Base-by-base conservation (phyloP, 2,888 invertebrate genomes). In the Cosmopolites sordidus region DNA sequence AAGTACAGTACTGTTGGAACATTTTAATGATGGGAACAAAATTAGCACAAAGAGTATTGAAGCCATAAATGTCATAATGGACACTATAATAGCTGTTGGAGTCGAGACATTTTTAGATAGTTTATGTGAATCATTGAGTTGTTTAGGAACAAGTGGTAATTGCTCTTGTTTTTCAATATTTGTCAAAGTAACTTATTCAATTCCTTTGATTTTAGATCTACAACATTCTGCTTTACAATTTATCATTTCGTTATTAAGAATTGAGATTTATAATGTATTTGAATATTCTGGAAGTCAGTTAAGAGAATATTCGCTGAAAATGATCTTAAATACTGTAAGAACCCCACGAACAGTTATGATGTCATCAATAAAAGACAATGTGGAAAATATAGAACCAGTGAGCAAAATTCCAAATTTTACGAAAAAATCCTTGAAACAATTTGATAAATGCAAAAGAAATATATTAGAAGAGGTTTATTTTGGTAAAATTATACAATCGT, bases 91-190 rank as follows among this genome's bases (percentile, higher is more conserved):
- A 9, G 66, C 67, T 11, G 51, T 62, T 46, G 66, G 63, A 12
- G 56, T 56, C n/a, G 59, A 65, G 33, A 50, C 64, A 11, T 74
- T 73, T 60, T 60, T 75, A 5, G 66, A 67, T 59, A 62, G 70
- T 3, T 44, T 75, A 2, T 73, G 70, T 50, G 72, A 73, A 63
- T 66, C 73, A 6, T 64, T 74, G 16, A 67, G 62, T 48, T 63
- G 58, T 40, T 58, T 66, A 44, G 62, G 65, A 16, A 67, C 67
- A 11, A 58, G 62, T 44, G 70, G 72, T 72, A 63, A n/a, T n/a
- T n/a, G n/a, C n/a, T n/a, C n/a, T n/a, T n/a, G n/a, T n/a, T n/a
- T n/a, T n/a, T n/a, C n/a, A n/a, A n/a, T n/a, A n/a, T n/a, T n/a
- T 53, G 55, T 47, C 40, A 5, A 33, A 37, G 3, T 22, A 33